phyloP scores from a whole-genome alignment of 2,888 invertebrate genomes.

The Aphrophora alni region DNA sequence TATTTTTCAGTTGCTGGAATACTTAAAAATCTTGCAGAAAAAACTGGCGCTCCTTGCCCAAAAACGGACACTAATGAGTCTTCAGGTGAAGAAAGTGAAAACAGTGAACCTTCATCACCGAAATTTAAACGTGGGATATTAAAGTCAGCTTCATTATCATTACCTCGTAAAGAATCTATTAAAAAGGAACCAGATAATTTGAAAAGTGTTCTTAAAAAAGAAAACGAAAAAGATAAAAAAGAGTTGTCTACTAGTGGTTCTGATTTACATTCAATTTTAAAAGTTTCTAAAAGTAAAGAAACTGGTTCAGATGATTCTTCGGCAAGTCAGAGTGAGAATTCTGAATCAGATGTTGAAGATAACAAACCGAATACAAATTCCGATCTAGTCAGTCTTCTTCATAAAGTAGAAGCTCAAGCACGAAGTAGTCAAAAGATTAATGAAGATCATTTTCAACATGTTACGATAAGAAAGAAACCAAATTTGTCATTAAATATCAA shows the following conservation, averaged over 20 bases:
- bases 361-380: constrained; percentile 32
- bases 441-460: neutral
- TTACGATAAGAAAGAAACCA: constrained; percentile 22
- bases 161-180: neutral
- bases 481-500: constrained; percentile 10
- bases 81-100: constrained; percentile 25
- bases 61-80: constrained; percentile 10
- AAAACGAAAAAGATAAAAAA: constrained; percentile 13
- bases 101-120: constrained; percentile 34
- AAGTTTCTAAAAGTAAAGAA: constrained; percentile 25
- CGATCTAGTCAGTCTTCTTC: constrained; percentile 34
- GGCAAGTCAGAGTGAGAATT: constrained; percentile 27
- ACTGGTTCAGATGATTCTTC: constrained; percentile 9
- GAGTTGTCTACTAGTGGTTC: constrained; percentile 17
- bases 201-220: constrained; percentile 36
- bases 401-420: constrained; percentile 38
- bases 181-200: constrained; percentile 4
- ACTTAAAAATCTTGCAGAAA: constrained; percentile 44
- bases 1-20: constrained; percentile 43
- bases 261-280: constrained; percentile 37
- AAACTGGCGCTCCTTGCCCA: constrained; percentile 27
- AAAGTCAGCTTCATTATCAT: constrained; percentile 21
- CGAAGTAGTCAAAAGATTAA: constrained; percentile 3
- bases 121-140: constrained; percentile 30
- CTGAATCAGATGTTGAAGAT: constrained; percentile 36